Base-by-base conservation (phyloP, 2,113 vertebrate species). In the Actinemys pallida region DNA sequence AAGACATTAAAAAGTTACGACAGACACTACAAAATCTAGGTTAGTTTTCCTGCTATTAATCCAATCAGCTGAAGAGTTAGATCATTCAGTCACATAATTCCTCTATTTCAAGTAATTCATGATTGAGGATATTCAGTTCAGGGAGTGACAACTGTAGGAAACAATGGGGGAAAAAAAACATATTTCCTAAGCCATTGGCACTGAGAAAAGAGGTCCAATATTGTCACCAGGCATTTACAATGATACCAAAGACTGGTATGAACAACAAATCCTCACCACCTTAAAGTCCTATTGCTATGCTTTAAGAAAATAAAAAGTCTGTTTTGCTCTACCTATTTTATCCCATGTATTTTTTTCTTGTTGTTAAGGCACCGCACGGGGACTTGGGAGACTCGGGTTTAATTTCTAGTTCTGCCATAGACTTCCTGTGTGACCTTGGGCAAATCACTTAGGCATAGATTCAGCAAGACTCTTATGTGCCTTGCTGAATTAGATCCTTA, bases 11-110 rank as follows among this genome's bases (percentile, higher is more conserved):
- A 10, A 97, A 95, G 91, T 95, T 96, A 97, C 94, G 95, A 97
- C 95, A 97, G 93, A 97, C 92, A 93, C 96, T 97, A 97, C 96
- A 95, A 97, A 97, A 97, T 94, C 96, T 97, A 97, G 94, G 95
- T 97, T 97, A 97, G 96, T 93, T 97, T 97, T 96, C 93, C 95
- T 97, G 96, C 96, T 97, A 96, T 90, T 92, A 89, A 95, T 97
- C 96, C 94, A 92, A 86, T 97, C 94, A 97, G 92, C 96, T 95
- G 92, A 69, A 69, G 35, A 96, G 95, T 97, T 95, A 97, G 95
- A 95, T 81, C 96, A 97, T 96, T 97, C 95, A 96, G 88, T 95
- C 97, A 97, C 95, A 97, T 90, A 95, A 94, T 90, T 97, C 86
- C 93, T 97, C 97, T 97, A 94, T 97, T 69, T 97, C 96, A 97